phyloP scores from a whole-genome alignment of 2,797 vertebrate genomes.

The Hirundo rustica region DNA sequence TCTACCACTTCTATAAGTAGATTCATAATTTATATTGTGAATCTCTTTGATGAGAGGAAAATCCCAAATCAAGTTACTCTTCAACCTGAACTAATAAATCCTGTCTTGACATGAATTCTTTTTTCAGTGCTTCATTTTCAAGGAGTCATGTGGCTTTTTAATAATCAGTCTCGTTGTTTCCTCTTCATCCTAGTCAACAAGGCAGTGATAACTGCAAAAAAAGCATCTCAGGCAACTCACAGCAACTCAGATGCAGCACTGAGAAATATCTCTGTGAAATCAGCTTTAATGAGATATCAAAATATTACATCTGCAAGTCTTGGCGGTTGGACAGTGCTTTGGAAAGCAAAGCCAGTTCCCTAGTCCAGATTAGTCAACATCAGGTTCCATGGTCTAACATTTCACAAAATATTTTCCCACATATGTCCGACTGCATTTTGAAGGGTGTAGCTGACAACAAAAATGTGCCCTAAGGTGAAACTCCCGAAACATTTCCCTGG shows the following conservation, averaged over 20 bases:
- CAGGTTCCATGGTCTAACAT: constrained; percentile 78
- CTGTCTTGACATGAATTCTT: constrained; percentile 32
- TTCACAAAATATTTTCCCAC: constrained; percentile 86
- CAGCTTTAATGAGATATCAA: constrained; percentile 74
- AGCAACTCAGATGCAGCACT: neutral
- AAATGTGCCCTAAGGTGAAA: constrained; percentile 79
- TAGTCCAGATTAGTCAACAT: constrained; percentile 72
- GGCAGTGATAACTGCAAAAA: neutral
- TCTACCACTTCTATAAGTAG: neutral
- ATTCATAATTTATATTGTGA: neutral
- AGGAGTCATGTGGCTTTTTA: constrained; percentile 45
- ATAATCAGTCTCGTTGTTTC: neutral
- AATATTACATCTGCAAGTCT: constrained; percentile 74
- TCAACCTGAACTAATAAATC: constrained; percentile 59
- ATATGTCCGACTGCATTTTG: constrained; percentile 75
- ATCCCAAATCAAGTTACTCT: constrained; percentile 61
- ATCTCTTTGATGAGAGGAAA: constrained; percentile 51
- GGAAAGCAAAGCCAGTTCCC: constrained; percentile 70
- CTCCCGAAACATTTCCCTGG: constrained; percentile 68
- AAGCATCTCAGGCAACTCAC: constrained; percentile 9
- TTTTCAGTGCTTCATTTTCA: constrained; percentile 49
- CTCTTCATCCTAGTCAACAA: neutral
- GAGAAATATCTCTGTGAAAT: constrained; percentile 60
- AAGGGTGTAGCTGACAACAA: constrained; percentile 80
- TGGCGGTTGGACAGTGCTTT: constrained; percentile 69